Evolutionary conservation across 2,888 invertebrate genomes (phyloP), one percentile per base, ranked within the genome.

Genomic region (Epinotia brunnichana): DNA sequence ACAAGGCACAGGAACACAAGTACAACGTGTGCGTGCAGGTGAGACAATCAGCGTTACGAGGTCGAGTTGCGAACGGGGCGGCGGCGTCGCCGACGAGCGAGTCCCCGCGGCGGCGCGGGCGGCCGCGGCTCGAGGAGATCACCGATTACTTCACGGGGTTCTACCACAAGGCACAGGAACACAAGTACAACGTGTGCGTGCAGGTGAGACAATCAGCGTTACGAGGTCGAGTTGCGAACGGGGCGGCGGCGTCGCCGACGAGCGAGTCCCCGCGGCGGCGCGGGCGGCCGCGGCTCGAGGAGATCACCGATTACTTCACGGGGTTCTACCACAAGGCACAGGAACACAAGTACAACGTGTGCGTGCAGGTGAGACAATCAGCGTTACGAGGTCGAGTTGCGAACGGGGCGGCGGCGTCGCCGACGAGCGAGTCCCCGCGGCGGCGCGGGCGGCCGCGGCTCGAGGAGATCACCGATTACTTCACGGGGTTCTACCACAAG

Each of bases 21-120:
- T 88, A 89, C 73, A 86, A 90, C 70, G 87, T 91, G 3, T 88
- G 86, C 1, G 85, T 89, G 70, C 92, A 93, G 91, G 93, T 92
- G 29, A 11, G n/a, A 39, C 29, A n/a, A 9, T n/a, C 79, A 0
- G 77, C 79, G 35, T 74, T 78, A 2, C 83, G 88, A 13, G 75
- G 76, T 0, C 78, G 79, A 3, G 75, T 89, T 2, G 80, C 88
- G 5, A 90, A 89, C 81, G 90, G 89, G 24, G 84, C 88, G 53
- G 75, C 86, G 60, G 76, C 86, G 0, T 83, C 87, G 1, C 72
- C 78, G 51, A 74, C 57, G 66, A 15, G 74, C 7, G 24, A 61
- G 71, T 83, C 87, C 7, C 87, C 89, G 68, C 82, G 88, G 0
- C 85, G 90, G 9, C 86, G 91, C 41, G 89, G 87, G 1, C 79